phyloP scores from a whole-genome alignment of 2,113 vertebrate genomes.

The Perognathus longimembris region DNA sequence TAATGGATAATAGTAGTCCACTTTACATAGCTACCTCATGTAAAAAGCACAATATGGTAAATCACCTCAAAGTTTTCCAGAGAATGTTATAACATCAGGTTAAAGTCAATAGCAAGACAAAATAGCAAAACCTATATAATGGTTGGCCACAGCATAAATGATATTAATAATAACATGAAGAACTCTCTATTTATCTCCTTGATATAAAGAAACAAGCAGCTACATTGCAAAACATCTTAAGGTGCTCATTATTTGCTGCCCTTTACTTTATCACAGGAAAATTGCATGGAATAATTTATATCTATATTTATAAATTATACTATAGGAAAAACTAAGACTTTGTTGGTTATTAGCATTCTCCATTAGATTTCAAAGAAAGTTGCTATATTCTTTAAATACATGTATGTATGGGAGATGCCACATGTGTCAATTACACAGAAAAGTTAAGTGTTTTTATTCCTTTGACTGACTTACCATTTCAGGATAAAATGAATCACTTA shows the following conservation, averaged over 20 bases:
- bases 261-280: conserved; percentile 6
- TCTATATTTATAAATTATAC: background rate
- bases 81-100: conserved; percentile 49
- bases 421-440: background rate
- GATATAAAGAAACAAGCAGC: background rate
- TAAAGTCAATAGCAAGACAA: conserved; percentile 61
- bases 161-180: conserved; percentile 55
- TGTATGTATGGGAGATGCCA: background rate
- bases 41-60: background rate
- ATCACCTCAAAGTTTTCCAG: background rate
- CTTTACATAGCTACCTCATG: conserved; percentile 27
- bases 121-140: conserved; percentile 50
- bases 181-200: background rate
- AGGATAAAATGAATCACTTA: conserved; percentile 48
- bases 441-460: background rate
- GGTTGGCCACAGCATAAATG: background rate
- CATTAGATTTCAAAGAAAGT: conserved; percentile 36
- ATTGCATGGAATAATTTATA: background rate
- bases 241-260: conserved; percentile 38
- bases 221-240: background rate
- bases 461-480: background rate
- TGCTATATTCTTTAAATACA: conserved; percentile 20
- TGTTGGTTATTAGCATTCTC: background rate
- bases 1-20: fast-evolving
- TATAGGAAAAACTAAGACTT: conserved; percentile 36